These are phyloP conservation scores for Callithrix jacchus DNA, from an alignment of 2,113 vertebrate species.

Conservation along the genomic window DNA sequence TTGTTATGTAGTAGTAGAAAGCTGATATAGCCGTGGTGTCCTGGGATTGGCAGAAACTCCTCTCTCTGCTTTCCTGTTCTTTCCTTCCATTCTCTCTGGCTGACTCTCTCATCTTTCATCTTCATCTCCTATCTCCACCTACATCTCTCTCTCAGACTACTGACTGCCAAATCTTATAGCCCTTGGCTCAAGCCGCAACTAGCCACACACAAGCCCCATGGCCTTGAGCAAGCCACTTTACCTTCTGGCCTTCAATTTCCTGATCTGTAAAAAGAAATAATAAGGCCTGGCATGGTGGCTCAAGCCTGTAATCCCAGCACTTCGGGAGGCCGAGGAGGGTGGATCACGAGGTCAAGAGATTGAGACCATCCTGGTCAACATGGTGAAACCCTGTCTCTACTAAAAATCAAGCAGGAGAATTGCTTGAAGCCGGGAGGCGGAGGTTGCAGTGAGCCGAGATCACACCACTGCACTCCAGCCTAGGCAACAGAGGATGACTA, in stretches of 20 bases:
- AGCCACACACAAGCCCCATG: background rate
- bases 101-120: background rate
- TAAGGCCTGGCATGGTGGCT: background rate
- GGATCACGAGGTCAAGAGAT: background rate
- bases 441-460: too few species aligned
- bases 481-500: too few species aligned
- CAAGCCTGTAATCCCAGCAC: background rate
- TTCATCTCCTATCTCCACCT: background rate
- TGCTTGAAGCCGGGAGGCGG: too few species aligned
- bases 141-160: background rate
- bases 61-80: background rate
- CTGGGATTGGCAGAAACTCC: background rate
- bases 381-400: background rate
- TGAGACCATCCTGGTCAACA: background rate
- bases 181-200: background rate
- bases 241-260: background rate
- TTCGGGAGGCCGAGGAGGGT: background rate
- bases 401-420: background rate
- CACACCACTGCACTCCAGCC: too few species aligned
- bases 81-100: background rate
- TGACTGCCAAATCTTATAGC: background rate
- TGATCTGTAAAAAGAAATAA: background rate
- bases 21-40: background rate
- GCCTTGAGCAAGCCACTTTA: background rate
- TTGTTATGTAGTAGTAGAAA: background rate